Conservation (phyloP, 1,140 invertebrate genomes). For the Harpegnathos saltator region DNA sequence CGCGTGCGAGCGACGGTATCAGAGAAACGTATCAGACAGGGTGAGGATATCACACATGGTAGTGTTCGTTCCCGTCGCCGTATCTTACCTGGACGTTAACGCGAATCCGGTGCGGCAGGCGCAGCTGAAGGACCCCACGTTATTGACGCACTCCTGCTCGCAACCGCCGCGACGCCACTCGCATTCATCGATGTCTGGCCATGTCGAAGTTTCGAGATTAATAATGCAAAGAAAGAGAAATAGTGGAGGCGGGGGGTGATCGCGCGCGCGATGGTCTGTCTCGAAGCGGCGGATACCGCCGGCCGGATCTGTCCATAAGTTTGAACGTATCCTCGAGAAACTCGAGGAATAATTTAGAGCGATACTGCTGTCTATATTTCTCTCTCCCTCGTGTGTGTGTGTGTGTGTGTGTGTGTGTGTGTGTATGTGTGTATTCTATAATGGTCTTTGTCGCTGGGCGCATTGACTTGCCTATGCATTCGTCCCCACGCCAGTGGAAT, state of each 20-base stretch:
- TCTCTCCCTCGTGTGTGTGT: too few species aligned
- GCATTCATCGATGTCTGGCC: constrained; percentile 89
- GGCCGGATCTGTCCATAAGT: too few species aligned
- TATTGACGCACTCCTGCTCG: constrained; percentile 84
- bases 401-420: too few species aligned
- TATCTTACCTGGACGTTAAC: constrained; percentile 74
- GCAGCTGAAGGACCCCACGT: constrained; percentile 82
- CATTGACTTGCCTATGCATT: constrained; percentile 84
- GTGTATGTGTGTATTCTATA: too few species aligned
- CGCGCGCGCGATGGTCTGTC: too few species aligned
- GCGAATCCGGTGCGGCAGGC: constrained; percentile 80
- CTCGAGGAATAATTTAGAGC: too few species aligned
- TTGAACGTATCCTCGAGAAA: too few species aligned
- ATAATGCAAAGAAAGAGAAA: not conserved
- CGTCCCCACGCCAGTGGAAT: constrained; percentile 81
- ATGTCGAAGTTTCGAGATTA: not conserved
- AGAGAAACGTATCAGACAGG: not conserved
- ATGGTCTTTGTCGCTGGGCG: not conserved
- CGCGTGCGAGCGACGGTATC: not conserved
- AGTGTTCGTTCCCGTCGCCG: too few species aligned
- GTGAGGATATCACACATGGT: not conserved
- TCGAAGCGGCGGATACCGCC: too few species aligned
- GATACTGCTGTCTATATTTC: too few species aligned
- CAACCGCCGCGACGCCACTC: constrained; percentile 83
- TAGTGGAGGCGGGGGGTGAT: too few species aligned